Conservation (phyloP, 1,140 invertebrate genomes). For the Aphis craccivora region DNA sequence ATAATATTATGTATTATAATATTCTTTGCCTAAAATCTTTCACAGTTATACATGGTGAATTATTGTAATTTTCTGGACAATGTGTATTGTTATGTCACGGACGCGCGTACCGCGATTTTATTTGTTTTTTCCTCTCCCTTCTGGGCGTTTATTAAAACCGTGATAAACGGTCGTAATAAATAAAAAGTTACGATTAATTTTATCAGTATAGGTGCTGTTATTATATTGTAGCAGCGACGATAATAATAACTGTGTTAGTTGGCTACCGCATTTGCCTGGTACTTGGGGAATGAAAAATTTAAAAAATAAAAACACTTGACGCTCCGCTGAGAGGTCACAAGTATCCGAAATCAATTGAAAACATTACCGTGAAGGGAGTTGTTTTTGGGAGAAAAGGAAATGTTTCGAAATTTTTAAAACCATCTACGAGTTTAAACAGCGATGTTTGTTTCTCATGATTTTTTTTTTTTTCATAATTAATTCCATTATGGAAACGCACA, state of each 20-base stretch:
- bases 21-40: background rate
- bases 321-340: background rate
- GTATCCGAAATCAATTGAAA: slow-evolving; percentile 10
- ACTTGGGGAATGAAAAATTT: background rate
- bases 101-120: background rate
- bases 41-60: background rate
- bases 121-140: background rate
- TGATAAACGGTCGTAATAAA: slow-evolving; percentile 13
- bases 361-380: background rate
- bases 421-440: background rate
- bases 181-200: background rate
- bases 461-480: background rate
- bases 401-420: background rate
- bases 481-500: background rate
- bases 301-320: slow-evolving; percentile 22
- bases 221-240: background rate
- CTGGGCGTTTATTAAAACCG: background rate
- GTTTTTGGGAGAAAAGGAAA: background rate
- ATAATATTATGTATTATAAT: too few relatives aligned
- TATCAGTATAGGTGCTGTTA: background rate
- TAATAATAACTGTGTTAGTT: background rate
- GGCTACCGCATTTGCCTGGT: background rate
- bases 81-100: background rate
- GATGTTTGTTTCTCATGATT: background rate
- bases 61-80: background rate